phyloP scores from a whole-genome alignment of 2,797 vertebrate genomes.

The Acrocephalus scirpaceus region DNA sequence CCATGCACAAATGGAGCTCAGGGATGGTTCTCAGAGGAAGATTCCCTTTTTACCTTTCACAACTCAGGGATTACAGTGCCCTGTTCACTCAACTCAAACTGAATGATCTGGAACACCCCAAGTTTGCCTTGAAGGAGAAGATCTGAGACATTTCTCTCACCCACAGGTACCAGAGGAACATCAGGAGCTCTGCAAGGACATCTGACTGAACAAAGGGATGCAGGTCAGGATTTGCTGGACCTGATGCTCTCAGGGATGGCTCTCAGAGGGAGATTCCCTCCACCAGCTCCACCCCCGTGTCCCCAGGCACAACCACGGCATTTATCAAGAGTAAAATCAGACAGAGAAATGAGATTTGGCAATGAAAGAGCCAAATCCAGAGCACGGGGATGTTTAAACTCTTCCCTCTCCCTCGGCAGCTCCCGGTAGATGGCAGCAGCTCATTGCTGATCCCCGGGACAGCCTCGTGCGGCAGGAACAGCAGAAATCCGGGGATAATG shows the following conservation, averaged over 20 bases:
- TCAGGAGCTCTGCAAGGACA: neutral
- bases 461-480: neutral
- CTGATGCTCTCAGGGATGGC: neutral
- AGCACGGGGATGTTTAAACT: neutral
- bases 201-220: neutral
- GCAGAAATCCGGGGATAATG: neutral
- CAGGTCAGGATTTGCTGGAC: neutral
- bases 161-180: neutral
- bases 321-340: neutral
- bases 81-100: neutral
- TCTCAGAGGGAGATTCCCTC: neutral
- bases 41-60: too few species aligned
- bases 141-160: neutral
- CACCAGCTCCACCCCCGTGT: neutral
- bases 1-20: too few species aligned
- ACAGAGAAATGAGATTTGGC: neutral
- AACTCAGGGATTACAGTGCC: too few species aligned
- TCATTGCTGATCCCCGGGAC: constrained; percentile 20
- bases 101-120: neutral
- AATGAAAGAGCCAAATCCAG: neutral
- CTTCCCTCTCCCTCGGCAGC: neutral
- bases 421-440: constrained; percentile 79
- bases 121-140: neutral
- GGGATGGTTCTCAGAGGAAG: too few species aligned
- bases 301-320: neutral